Evolutionary conservation across 2,797 vertebrate species (phyloP).

Genomic region (Mormyrops boulengeri): DNA sequence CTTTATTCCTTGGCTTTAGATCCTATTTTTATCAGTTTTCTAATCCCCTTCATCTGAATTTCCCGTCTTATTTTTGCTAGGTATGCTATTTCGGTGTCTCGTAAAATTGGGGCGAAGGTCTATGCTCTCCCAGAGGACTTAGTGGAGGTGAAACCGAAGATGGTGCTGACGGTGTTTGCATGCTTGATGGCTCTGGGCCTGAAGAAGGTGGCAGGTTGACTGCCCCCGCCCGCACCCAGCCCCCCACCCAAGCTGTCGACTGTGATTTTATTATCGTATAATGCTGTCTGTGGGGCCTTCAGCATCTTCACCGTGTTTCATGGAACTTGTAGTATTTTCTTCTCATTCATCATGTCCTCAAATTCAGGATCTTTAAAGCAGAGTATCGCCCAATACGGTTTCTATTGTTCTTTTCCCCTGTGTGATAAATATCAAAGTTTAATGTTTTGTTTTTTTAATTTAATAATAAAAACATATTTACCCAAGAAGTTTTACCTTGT

Average conservation of each 20-base stretch:
- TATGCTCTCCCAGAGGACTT: slow-evolving; percentile 92
- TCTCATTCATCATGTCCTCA: not conserved
- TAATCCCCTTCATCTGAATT: not conserved
- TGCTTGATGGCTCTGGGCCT: slow-evolving; percentile 87
- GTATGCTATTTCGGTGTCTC: slow-evolving; percentile 90
- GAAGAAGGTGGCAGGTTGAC: slow-evolving; percentile 64
- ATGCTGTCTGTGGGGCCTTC: not conserved
- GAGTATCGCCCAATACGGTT: not conserved
- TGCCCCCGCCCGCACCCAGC: not conserved
- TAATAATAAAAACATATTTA: slow-evolving; percentile 12
- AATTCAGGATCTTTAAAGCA: not conserved
- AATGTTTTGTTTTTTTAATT: not conserved
- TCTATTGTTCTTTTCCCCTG: not conserved
- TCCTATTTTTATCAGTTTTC: not conserved
- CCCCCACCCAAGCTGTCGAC: not conserved
- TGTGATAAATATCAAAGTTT: not conserved
- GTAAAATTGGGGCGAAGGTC: slow-evolving; percentile 91
- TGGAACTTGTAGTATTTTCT: not conserved
- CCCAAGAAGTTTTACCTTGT: not conserved
- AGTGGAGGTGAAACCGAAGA: slow-evolving; percentile 93
- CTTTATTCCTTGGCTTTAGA: not conserved
- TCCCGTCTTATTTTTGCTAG: slow-evolving; percentile 50
- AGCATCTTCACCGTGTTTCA: not conserved
- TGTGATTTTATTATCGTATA: not conserved
- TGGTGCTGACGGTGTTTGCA: slow-evolving; percentile 96